Percentiles rank a stretch among this genome's conserved stretches.
These are phyloP conservation scores for Drosophila mimica DNA, from an alignment of 2,888 invertebrate genomes.

Conservation along the genomic window DNA sequence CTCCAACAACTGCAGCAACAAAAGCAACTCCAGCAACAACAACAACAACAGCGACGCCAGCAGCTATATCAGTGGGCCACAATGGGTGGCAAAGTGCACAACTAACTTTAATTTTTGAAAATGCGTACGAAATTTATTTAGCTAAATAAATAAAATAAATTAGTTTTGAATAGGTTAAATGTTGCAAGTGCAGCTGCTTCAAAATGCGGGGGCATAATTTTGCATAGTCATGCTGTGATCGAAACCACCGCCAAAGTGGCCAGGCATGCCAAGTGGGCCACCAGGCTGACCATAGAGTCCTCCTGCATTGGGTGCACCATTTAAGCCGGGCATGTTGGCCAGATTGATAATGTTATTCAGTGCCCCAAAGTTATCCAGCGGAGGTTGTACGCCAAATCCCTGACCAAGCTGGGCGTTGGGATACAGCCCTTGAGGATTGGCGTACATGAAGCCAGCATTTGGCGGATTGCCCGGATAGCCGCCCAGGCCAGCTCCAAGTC, in stretches of 20 bases:
- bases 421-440: constrained; percentile 38
- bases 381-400: constrained; percentile 47
- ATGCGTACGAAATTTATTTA: constrained; percentile 48
- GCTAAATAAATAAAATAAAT: constrained; percentile 77
- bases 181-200: background rate
- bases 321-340: constrained; percentile 63
- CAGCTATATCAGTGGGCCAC: constrained; percentile 54
- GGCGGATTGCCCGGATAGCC: constrained; percentile 26
- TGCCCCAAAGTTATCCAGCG: constrained; percentile 56
- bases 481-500: constrained; percentile 23
- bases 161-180: constrained; percentile 18
- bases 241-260: constrained; percentile 33
- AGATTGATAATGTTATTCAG: constrained; percentile 58
- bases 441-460: constrained; percentile 47
- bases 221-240: constrained; percentile 49
- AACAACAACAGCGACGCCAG: constrained; percentile 32
- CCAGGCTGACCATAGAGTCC: constrained; percentile 44
- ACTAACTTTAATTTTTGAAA: constrained; percentile 13
- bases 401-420: constrained; percentile 46
- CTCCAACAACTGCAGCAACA: constrained; percentile 14
- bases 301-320: constrained; percentile 12
- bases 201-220: constrained; percentile 53
- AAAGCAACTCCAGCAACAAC: constrained; percentile 15
- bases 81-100: constrained; percentile 45
- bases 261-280: constrained; percentile 16